Base-by-base conservation (phyloP, 2,113 vertebrate genomes). In the Colius striatus region DNA sequence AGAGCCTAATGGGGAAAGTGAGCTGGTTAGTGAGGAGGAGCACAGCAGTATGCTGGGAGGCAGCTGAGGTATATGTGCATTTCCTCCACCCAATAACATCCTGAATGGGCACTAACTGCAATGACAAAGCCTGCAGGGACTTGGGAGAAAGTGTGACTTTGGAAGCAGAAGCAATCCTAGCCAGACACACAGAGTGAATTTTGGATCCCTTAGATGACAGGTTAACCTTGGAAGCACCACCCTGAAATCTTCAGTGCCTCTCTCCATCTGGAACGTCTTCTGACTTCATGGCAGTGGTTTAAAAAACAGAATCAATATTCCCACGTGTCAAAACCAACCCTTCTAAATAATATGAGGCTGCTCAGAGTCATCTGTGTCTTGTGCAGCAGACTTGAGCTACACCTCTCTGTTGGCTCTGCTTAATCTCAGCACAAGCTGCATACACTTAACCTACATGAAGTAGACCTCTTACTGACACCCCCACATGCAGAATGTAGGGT, bases 401-500 rank as follows among this genome's bases (percentile, higher is more conserved):
- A n/a, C 16, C 51, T 67, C 62, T 48, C 32, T 5, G 19, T 1
- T 36, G n/a, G 25, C 63, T 70, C 30, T 18, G 61, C n/a, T 26
- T 10, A 50, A 67, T 29, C 36, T 77, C 63, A 80, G 77, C 72
- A 76, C 38, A 79, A 73, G 57, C 23, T 25, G 21, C 41, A 81
- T 5, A 7, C 1, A 9, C 11, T 68, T 15, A 57, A 54, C 8
- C 58, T 9, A 7, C 1, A 7, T 18, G 58, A 84, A 77, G 54
- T 27, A 63, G 61, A 61, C 13, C 60, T 61, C 25, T 16, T 32
- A 25, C 0, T 9, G 18, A 55, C 6, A 23, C 3, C 18, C 32
- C 34, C 34, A 29, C 26, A 18, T 5, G 0, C 0, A 73, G 55
- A 65, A 61, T 1, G 6, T 8, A 4, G 36, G 36, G 26, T 34